These are phyloP conservation scores for Leiothrix lutea DNA, from an alignment of 2,113 vertebrate genomes.

Conservation along the genomic window DNA sequence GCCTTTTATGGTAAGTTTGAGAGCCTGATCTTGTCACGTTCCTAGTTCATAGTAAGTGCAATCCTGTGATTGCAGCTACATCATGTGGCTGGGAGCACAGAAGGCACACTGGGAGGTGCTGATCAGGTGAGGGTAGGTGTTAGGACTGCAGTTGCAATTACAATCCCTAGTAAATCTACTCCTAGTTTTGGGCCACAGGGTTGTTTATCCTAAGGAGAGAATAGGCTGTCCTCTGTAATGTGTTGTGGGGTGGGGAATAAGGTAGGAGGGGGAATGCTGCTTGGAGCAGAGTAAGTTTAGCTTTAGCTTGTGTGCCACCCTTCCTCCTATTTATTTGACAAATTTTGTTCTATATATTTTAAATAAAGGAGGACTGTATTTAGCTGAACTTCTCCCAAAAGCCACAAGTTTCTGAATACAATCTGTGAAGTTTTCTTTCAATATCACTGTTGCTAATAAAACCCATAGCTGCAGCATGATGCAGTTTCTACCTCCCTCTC, in stretches of 20 bases:
- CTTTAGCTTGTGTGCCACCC: not conserved
- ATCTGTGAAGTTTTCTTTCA: not conserved
- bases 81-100: not conserved
- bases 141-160: not conserved
- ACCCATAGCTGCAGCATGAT: not conserved
- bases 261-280: not conserved
- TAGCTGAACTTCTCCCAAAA: not conserved
- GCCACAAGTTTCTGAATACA: not conserved
- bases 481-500: not conserved
- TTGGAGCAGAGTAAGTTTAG: not conserved
- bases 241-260: not conserved
- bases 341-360: not conserved
- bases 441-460: not conserved
- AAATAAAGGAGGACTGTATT: not conserved
- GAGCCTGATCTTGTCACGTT: not conserved
- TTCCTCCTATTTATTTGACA: not conserved
- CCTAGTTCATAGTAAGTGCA: not conserved
- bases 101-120: not conserved
- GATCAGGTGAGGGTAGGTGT: not conserved
- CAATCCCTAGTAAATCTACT: not conserved
- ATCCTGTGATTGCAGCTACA: not conserved
- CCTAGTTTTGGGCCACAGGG: not conserved
- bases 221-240: not conserved
- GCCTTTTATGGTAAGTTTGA: not conserved
- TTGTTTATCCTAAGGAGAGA: not conserved